Evolutionary conservation across 2,113 vertebrate genomes (phyloP), one percentile per base, ranked within the genome.

Genomic region (Panthera leo): DNA sequence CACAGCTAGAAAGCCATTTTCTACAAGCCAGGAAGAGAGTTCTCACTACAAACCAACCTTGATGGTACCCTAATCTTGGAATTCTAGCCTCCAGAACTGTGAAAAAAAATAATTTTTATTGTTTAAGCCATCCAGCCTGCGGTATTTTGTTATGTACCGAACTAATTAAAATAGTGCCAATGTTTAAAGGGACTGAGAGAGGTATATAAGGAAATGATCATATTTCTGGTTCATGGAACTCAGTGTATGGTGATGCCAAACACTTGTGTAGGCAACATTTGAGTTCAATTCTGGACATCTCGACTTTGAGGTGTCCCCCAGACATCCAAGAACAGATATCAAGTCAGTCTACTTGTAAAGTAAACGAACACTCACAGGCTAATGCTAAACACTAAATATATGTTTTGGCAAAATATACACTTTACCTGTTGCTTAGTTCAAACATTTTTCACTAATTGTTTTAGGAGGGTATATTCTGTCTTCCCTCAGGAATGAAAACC

Each of bases 231-330:
- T 53, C 23, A 29, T 5, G 36, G 53, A 45, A 12, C 34, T 25
- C 39, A 27, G 18, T 0, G 0, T 6, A 34, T 4, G 15, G 12
- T 4, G 6, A 1, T 39, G 34, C 8, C 16, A 25, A 14, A 67
- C 31, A 8, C 29, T 58, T 25, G 45, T 48, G 10, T 19, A 19
- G 34, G 18, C 11, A 7, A 19, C 18, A 3, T 3, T 11, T 93
- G 71, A 85, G 42, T 61, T 88, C n/a, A 68, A 1, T 82, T 79
- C 18, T 34, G 12, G 9, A 61, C 36, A 34, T 23, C 5, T 29
- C 68, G 55, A 90, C 42, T 83, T 42, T 42, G 23, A 92, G 1
- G 8, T 55, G 7, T 2, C 45, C n/a, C 3, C 4, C 79, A 4
- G 11, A 36, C 25, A 94, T 18, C 31, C 94, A 51, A 7, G 51